Percentiles rank a stretch among this genome's conserved stretches.
These are phyloP conservation scores for Bombyx mandarina DNA, from an alignment of 1,140 invertebrate species.

Conservation along the genomic window DNA sequence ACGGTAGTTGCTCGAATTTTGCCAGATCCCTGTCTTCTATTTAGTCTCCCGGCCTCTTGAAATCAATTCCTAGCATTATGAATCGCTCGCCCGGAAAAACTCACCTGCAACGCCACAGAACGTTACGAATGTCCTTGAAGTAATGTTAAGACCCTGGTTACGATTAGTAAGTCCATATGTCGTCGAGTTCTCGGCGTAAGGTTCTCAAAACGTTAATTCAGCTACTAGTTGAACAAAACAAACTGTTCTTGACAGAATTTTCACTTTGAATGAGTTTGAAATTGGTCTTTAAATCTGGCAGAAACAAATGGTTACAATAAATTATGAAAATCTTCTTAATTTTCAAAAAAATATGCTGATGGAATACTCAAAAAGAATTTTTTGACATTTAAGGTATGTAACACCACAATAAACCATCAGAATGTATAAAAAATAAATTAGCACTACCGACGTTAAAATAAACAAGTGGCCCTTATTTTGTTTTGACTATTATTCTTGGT, in stretches of 20 bases:
- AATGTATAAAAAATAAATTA: no score
- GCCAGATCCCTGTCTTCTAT: neutral
- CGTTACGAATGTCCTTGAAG: neutral
- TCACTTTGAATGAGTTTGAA: neutral
- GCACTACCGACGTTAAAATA: no score
- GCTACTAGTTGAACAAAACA: neutral
- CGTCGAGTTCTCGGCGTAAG: no score
- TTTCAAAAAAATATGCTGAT: neutral
- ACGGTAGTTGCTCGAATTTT: neutral
- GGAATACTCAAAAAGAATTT: no score
- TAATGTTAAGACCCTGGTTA: no score
- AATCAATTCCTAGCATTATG: constrained; percentile 9
- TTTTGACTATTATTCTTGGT: no score
- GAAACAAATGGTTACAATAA: neutral
- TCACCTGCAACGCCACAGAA: neutral
- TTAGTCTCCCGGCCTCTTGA: constrained; percentile 6
- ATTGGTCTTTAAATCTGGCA: neutral
- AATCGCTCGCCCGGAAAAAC: constrained; percentile 10
- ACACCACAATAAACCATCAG: no score
- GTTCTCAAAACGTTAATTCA: neutral
- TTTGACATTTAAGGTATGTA: no score
- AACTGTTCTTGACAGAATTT: neutral
- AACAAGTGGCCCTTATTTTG: no score
- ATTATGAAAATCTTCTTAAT: no score
- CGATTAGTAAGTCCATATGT: no score